These are phyloP conservation scores for Drosophila nr. fundita DNA, from an alignment of 2,888 invertebrate species.

Conservation along the genomic window DNA sequence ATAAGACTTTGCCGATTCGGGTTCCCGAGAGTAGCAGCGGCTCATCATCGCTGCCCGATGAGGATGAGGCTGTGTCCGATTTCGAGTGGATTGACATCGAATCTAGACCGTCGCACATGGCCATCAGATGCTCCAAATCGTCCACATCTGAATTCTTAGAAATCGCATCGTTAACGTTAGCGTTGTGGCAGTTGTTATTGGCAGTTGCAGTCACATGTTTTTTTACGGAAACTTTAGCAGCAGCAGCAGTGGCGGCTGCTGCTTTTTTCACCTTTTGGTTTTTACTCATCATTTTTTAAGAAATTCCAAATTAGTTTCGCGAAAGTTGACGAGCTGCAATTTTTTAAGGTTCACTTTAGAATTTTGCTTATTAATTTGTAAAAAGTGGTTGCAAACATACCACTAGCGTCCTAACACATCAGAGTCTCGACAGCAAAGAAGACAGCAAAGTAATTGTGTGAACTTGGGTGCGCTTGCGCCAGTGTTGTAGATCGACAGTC, in stretches of 20 bases:
- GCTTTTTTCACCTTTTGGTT: conserved; percentile 46
- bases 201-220: background rate
- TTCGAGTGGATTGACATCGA: background rate
- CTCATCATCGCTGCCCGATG: conserved; percentile 32
- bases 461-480: conserved; percentile 27
- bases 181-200: conserved; percentile 1
- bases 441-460: background rate
- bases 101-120: conserved; percentile 21
- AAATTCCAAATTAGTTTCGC: conserved; percentile 12
- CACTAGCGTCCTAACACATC: background rate
- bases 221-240: background rate
- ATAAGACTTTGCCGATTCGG: background rate
- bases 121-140: conserved; percentile 25
- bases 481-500: conserved; percentile 1
- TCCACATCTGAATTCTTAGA: background rate
- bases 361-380: conserved; percentile 12
- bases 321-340: conserved; percentile 30
- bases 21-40: background rate
- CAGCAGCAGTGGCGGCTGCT: conserved; percentile 1
- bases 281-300: conserved; percentile 44
- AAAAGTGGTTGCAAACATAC: conserved; percentile 5
- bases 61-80: conserved; percentile 6
- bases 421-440: background rate
- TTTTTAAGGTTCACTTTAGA: conserved; percentile 19
- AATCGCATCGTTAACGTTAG: background rate